phyloP scores from a whole-genome alignment of 2,113 vertebrate genomes.

The Puma concolor region DNA sequence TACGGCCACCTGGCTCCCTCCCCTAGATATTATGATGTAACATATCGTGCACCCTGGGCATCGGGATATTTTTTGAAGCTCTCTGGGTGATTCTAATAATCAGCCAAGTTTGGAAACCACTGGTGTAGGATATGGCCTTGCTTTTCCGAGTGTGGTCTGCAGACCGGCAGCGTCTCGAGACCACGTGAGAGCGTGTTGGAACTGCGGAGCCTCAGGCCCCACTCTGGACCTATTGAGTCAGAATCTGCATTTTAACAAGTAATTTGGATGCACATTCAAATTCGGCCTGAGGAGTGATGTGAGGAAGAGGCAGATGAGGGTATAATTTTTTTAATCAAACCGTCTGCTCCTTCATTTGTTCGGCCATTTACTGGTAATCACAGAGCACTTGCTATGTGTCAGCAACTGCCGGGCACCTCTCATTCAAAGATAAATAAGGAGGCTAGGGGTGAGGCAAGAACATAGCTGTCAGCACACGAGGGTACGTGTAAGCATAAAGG shows the following conservation, averaged over 20 bases:
- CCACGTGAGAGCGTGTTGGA: neutral
- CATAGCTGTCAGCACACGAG: neutral
- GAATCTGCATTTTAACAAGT: constrained; percentile 24
- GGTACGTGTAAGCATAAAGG: neutral
- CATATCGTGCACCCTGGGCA: neutral
- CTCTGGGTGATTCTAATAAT: neutral
- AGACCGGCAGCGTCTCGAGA: neutral
- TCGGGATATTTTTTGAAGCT: neutral
- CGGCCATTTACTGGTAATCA: neutral
- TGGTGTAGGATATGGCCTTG: neutral
- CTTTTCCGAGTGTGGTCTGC: neutral
- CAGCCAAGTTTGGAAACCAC: neutral
- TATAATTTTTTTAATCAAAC: neutral
- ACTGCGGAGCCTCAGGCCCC: neutral
- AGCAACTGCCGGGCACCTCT: neutral
- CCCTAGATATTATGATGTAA: neutral
- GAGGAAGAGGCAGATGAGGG: neutral
- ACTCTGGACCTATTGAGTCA: neutral
- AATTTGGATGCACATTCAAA: neutral
- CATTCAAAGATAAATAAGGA: neutral
- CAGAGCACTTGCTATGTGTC: neutral
- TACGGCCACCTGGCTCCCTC: neutral
- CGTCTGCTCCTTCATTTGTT: neutral
- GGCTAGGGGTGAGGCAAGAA: neutral
- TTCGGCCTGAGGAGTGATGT: neutral